phyloP scores from a whole-genome alignment of 1,140 invertebrate species.

The Drosophila truncata region DNA sequence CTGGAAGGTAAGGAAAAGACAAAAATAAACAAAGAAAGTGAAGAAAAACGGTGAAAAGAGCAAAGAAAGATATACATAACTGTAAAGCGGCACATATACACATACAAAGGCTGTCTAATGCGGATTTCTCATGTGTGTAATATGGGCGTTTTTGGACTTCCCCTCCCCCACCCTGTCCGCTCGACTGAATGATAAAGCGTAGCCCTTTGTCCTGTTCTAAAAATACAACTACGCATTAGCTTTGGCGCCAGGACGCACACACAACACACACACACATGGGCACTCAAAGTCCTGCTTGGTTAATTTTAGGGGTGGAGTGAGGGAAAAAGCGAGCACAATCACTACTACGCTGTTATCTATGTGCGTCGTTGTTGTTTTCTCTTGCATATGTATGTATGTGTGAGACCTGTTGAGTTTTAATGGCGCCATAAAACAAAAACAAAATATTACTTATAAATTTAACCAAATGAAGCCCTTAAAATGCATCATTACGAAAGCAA shows the following conservation, averaged over 20 bases:
- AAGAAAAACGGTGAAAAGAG: background rate
- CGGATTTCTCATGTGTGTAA: slow-evolving; percentile 13
- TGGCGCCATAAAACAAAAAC: background rate
- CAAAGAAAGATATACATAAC: background rate
- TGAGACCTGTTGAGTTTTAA: slow-evolving; percentile 60
- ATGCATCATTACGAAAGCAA: slow-evolving; percentile 16
- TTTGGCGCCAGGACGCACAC: slow-evolving; percentile 41
- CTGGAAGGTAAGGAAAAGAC: slow-evolving; percentile 69
- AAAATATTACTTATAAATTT: background rate
- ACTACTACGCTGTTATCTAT: slow-evolving; percentile 12
- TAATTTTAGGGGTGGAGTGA: slow-evolving; percentile 28
- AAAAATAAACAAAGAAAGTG: slow-evolving; percentile 8
- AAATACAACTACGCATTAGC: slow-evolving; percentile 56
- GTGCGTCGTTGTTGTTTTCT: slow-evolving; percentile 10
- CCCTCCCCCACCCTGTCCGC: background rate
- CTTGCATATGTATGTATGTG: background rate
- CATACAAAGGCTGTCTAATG: background rate
- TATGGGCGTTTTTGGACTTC: slow-evolving; percentile 23
- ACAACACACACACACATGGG: background rate
- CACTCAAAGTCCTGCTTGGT: background rate
- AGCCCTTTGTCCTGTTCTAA: slow-evolving; percentile 29
- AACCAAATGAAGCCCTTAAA: slow-evolving; percentile 40
- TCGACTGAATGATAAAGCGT: slow-evolving; percentile 12
- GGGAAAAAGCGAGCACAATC: slow-evolving; percentile 1
- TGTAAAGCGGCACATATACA: slow-evolving; percentile 6